Base-by-base conservation (phyloP, 2,113 vertebrate genomes). In the Macquaria australasica region DNA sequence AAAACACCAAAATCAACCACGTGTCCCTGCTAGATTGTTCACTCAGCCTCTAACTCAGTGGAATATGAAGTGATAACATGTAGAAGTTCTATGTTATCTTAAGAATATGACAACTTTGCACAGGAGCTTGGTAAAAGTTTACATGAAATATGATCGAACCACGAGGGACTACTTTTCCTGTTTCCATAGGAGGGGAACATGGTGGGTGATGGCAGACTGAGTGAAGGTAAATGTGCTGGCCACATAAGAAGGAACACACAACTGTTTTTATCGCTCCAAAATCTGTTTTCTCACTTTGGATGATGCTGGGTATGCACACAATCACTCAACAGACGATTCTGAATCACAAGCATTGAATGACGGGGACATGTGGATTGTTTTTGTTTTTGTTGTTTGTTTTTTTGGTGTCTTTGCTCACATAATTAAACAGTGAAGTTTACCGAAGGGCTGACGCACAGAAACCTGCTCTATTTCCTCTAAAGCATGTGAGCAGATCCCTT, bases 201-300 rank as follows among this genome's bases (percentile, higher is more conserved):
- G 45, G 51, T 20, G 67, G 56, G 73, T 71, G 73, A 70, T 64
- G 73, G 43, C 66, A 81, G 80, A 86, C 56, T 64, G 39, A 63
- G 28, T 1, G 58, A 62, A 80, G 76, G 70, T 85, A 62, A 74
- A 85, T 31, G n/a, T 74, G 43, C 55, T 67, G 23, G 73, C 34
- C 68, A 64, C 12, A 73, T n/a, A 12, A 64, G 64, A 71, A 82
- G 25, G 28, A 68, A 9, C n/a, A 70, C 20, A 82, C 28, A 53
- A 43, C 10, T 8, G 23, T 67, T 62, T 73, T 53, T 78, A 11
- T 59, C 6, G 6, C 8, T 59, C 21, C 9, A 6, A 66, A 16
- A 81, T 88, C 69, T 81, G 56, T 45, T 85, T 67, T 56, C 62
- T 21, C 39, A 20, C 8, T 83, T 70, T 69, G 50, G 62, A 66